Percentiles rank a stretch among this genome's conserved stretches.
These are phyloP conservation scores for Sorex araneus DNA, from an alignment of 2,113 vertebrate species.

Conservation along the genomic window DNA sequence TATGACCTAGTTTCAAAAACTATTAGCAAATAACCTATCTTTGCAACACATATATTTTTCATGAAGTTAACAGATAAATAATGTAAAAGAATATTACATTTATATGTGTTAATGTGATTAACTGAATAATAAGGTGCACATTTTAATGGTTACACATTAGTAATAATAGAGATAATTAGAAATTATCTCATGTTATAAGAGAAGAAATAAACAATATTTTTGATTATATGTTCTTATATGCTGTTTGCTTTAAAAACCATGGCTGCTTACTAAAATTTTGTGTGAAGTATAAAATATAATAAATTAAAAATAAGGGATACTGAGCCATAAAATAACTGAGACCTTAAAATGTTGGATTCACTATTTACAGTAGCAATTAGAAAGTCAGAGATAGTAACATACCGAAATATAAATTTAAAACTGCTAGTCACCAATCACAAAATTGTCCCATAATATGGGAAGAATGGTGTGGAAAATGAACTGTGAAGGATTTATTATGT, in stretches of 20 bases:
- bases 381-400: neutral
- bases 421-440: constrained; percentile 22
- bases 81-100: neutral
- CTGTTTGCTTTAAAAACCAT: neutral
- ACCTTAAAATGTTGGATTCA: neutral
- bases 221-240: neutral
- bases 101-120: neutral
- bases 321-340: neutral
- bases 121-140: neutral
- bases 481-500: constrained; percentile 4
- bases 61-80: neutral
- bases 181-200: neutral
- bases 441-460: neutral
- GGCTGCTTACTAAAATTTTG: neutral
- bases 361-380: neutral
- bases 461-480: neutral
- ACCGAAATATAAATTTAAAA: constrained; percentile 28
- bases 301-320: neutral
- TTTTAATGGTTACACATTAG: neutral
- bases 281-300: constrained; percentile 12
- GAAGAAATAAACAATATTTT: neutral
- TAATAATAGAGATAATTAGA: too few species aligned
- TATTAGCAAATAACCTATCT: neutral
- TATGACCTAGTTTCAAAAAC: neutral
- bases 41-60: neutral